These are phyloP conservation scores for Ispidina lecontei DNA, from an alignment of 2,797 vertebrate species.

Conservation along the genomic window DNA sequence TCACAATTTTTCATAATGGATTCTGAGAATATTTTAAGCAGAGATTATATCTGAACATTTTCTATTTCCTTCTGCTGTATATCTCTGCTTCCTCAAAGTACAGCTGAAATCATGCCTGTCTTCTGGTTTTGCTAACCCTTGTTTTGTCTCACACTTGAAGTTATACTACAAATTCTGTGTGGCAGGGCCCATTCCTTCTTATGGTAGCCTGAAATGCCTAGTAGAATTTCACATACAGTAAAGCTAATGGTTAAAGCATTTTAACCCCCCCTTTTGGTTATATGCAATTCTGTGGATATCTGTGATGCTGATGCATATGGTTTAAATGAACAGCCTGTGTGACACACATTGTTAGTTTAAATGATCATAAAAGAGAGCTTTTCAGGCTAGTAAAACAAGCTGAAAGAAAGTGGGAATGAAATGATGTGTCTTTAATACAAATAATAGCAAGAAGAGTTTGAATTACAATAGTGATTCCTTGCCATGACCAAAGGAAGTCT, in stretches of 20 bases:
- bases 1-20: not conserved
- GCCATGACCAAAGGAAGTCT: not conserved
- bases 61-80: constrained; percentile 1
- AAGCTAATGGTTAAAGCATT: not conserved
- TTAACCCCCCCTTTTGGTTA: not conserved
- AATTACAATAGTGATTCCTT: not conserved
- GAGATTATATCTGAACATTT: constrained; percentile 35
- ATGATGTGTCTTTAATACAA: not conserved
- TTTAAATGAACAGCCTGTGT: not conserved
- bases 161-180: not conserved
- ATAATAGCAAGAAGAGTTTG: not conserved
- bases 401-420: not conserved
- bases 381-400: not conserved
- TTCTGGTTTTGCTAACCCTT: constrained; percentile 2
- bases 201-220: not conserved
- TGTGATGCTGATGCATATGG: not conserved
- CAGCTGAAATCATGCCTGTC: not conserved
- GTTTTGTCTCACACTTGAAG: constrained; percentile 23
- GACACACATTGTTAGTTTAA: not conserved
- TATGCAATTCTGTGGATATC: not conserved
- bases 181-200: not conserved
- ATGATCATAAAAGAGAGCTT: not conserved
- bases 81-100: constrained; percentile 1
- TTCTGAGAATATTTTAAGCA: constrained; percentile 32
- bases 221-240: not conserved